Evolutionary conservation across 2,888 invertebrate genomes (phyloP).

Genomic region (Cosmia trapezina): DNA sequence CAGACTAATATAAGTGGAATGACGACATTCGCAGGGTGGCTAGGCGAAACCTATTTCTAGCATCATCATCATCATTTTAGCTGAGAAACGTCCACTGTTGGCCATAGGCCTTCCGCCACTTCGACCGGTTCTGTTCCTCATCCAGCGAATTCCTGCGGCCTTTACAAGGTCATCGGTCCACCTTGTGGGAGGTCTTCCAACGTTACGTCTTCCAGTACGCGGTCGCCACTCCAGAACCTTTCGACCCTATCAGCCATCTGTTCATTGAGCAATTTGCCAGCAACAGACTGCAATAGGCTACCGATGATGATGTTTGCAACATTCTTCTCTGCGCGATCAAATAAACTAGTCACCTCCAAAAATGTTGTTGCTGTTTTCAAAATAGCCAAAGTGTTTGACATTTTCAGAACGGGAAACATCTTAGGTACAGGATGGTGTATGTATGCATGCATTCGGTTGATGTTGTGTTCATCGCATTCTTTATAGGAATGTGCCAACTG

Average conservation of each 20-base stretch:
- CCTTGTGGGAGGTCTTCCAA: no score
- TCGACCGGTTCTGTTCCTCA: no score
- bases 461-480: slow-evolving; percentile 38
- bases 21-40: background rate
- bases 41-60: background rate
- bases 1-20: background rate
- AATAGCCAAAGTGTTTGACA: slow-evolving; percentile 53
- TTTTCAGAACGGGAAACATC: slow-evolving; percentile 42
- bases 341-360: slow-evolving; percentile 34
- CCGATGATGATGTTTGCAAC: background rate
- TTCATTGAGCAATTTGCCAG: background rate
- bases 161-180: no score
- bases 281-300: background rate
- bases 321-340: slow-evolving; percentile 13
- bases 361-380: slow-evolving; percentile 47
- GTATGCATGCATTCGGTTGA: slow-evolving; percentile 17
- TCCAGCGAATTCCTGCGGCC: no score
- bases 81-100: no score
- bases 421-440: slow-evolving; percentile 31
- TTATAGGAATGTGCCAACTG: slow-evolving; percentile 26
- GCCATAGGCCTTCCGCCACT: no score
- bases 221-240: no score
- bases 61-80: no score
- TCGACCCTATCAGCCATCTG: no score
- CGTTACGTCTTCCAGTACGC: no score